Evolutionary conservation across 2,888 invertebrate genomes (phyloP).

Genomic region (Charanyca ferruginea): DNA sequence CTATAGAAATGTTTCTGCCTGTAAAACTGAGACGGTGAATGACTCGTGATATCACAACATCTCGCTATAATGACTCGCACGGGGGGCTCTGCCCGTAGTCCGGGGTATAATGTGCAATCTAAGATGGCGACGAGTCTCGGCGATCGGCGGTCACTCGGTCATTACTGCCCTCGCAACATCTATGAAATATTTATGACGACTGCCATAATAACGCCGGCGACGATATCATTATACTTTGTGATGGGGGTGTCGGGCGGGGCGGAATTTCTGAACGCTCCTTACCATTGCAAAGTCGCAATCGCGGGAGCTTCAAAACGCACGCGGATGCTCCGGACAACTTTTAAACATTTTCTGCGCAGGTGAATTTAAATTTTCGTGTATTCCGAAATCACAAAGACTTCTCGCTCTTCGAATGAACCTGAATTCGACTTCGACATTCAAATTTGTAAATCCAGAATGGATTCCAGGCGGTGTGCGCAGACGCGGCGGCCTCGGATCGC

Average conservation of each 20-base stretch:
- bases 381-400: conserved; percentile 69
- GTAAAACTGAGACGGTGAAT: conserved; percentile 45
- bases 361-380: conserved; percentile 75
- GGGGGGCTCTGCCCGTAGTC: conserved; percentile 50
- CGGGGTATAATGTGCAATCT: conserved; percentile 66
- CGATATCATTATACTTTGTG: conserved; percentile 92
- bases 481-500: conserved; percentile 92
- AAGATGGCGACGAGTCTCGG: conserved; percentile 69
- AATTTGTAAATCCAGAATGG: conserved; percentile 67
- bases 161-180: conserved; percentile 87
- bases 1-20: conserved; percentile 4
- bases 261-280: conserved; percentile 91
- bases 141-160: conserved; percentile 88
- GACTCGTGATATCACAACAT: conserved; percentile 57
- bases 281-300: conserved; percentile 90
- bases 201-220: conserved; percentile 90
- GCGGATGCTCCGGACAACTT: conserved; percentile 67
- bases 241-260: conserved; percentile 90
- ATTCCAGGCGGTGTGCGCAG: conserved; percentile 82
- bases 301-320: conserved; percentile 75
- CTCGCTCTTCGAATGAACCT: conserved; percentile 64
- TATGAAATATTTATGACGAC: conserved; percentile 91
- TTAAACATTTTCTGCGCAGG: conserved; percentile 77
- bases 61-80: conserved; percentile 52
- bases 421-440: conserved; percentile 63